phyloP scores from a whole-genome alignment of 2,888 invertebrate species.

The Leucophenga maculata region DNA sequence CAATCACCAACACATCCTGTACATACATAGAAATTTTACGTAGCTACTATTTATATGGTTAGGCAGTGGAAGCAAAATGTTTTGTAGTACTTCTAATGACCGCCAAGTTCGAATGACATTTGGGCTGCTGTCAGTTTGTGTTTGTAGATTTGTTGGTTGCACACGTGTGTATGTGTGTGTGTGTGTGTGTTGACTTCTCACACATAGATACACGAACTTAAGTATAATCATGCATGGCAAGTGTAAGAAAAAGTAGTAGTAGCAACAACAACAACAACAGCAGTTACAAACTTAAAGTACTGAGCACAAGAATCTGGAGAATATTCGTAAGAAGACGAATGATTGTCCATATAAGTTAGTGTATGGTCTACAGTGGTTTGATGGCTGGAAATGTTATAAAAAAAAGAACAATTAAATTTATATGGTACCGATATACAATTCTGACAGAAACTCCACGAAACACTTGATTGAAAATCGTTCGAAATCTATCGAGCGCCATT shows the following conservation, averaged over 20 bases:
- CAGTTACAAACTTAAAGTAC: slow-evolving; percentile 62
- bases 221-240: slow-evolving; percentile 8
- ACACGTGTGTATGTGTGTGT: slow-evolving; percentile 16
- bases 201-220: slow-evolving; percentile 18
- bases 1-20: no score
- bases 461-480: no score
- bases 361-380: slow-evolving; percentile 42
- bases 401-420: no score
- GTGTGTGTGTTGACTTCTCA: slow-evolving; percentile 28
- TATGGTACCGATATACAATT: no score
- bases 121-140: slow-evolving; percentile 59
- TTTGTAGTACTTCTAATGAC: slow-evolving; percentile 60
- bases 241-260: slow-evolving; percentile 14
- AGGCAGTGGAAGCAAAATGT: slow-evolving; percentile 8
- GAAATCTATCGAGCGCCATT: no score
- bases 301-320: slow-evolving; percentile 12
- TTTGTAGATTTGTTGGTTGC: slow-evolving; percentile 53
- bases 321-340: no score
- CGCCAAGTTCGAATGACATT: slow-evolving; percentile 68
- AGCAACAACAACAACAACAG: not conserved
- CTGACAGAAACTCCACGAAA: no score
- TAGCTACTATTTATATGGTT: not conserved
- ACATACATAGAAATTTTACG: not conserved
- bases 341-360: no score
- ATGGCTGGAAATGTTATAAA: no score